A percentile compares a stretch with the other conserved stretches of the same genome.
phyloP scores from a whole-genome alignment of 2,113 vertebrate genomes.

The Delphinapterus leucas region DNA sequence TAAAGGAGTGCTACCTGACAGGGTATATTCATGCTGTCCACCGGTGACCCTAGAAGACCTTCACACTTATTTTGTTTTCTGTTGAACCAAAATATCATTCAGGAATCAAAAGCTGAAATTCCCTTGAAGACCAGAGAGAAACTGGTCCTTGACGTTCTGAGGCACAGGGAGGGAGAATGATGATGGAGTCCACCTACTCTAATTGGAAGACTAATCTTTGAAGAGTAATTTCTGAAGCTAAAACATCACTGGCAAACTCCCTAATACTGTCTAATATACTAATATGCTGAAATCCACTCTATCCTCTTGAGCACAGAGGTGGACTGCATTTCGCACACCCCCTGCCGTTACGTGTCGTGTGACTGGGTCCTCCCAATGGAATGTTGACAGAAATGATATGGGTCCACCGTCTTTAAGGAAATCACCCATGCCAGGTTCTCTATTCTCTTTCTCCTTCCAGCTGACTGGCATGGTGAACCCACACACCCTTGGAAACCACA shows the following conservation, averaged over 20 bases:
- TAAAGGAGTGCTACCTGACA: not conserved
- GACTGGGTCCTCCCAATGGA: not conserved
- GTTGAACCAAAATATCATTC: not conserved
- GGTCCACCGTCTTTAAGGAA: accelerated
- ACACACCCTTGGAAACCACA: not conserved
- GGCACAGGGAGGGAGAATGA: too few relatives aligned
- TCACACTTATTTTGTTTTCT: not conserved
- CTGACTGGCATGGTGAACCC: not conserved
- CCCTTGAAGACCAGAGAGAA: not conserved
- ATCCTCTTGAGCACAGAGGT: not conserved
- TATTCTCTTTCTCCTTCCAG: not conserved
- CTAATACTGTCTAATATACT: not conserved
- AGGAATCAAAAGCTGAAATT: not conserved
- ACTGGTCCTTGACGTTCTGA: not conserved
- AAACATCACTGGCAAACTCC: not conserved
- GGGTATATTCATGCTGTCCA: not conserved
- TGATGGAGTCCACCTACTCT: not conserved
- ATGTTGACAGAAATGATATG: not conserved
- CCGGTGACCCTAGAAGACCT: not conserved
- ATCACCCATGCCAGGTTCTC: accelerated
- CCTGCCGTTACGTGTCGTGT: accelerated
- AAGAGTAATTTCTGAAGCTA: not conserved
- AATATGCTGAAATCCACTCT: not conserved
- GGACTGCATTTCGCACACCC: accelerated
- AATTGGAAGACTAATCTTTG: not conserved